These are phyloP conservation scores for Pinctada fucata DNA, from an alignment of 2,888 invertebrate genomes.

Conservation along the genomic window DNA sequence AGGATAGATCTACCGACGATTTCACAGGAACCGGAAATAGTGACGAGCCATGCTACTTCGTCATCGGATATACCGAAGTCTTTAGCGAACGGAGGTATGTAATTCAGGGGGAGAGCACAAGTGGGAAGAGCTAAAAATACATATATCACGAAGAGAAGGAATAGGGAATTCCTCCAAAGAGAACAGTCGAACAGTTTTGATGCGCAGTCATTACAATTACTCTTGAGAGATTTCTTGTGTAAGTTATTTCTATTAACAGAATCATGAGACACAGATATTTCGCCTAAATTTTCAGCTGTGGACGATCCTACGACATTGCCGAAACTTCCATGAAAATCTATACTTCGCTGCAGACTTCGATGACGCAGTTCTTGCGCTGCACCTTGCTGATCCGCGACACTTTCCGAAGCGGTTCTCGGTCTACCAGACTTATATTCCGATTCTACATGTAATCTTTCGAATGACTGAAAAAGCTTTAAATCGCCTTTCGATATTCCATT, in stretches of 20 bases:
- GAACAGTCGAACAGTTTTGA: slow-evolving; percentile 27
- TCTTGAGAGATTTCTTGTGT: not conserved
- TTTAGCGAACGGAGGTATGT: slow-evolving; percentile 44
- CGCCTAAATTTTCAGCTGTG: not conserved
- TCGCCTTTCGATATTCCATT: not conserved
- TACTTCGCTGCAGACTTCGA: not conserved
- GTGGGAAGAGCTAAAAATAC: slow-evolving; percentile 28
- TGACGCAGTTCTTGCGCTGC: not conserved
- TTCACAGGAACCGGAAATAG: slow-evolving; percentile 40
- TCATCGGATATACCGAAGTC: slow-evolving; percentile 38
- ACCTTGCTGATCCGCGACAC: not conserved
- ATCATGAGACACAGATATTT: not conserved
- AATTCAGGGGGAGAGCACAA: slow-evolving; percentile 22
- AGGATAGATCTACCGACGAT: slow-evolving; percentile 31
- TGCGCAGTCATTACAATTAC: not conserved
- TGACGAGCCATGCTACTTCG: slow-evolving; percentile 35
- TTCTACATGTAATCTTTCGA: not conserved
- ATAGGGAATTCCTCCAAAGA: slow-evolving; percentile 32
- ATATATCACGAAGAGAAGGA: slow-evolving; percentile 31
- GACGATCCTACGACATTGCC: not conserved
- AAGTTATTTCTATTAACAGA: not conserved
- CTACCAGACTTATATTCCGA: not conserved
- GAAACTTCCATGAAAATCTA: not conserved
- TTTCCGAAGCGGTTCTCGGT: not conserved
- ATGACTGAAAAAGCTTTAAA: not conserved